Percentiles rank a stretch among this genome's conserved stretches.
Conservation (phyloP, 2,888 invertebrate genomes). For the Liopterus haemorrhoidalis region DNA sequence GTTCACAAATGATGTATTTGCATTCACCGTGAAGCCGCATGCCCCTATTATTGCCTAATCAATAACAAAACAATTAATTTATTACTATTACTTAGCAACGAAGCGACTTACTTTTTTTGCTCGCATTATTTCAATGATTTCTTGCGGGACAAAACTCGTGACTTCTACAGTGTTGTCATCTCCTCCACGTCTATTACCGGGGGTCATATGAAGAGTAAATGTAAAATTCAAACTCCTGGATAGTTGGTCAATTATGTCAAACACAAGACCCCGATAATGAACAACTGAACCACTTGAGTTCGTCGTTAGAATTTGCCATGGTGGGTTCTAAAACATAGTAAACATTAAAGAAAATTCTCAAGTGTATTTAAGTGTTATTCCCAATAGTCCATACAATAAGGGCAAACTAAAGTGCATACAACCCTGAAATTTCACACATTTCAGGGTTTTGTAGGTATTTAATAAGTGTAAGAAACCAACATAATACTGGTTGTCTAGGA, state of each 20-base stretch:
- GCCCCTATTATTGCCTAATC: slow-evolving; percentile 58
- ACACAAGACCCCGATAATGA: slow-evolving; percentile 64
- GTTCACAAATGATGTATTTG: slow-evolving; percentile 55
- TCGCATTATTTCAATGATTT: slow-evolving; percentile 49
- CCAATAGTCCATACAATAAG: no score
- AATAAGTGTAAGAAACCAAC: no score
- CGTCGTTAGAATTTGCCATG: slow-evolving; percentile 70
- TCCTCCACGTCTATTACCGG: slow-evolving; percentile 6
- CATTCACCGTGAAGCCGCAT: slow-evolving; percentile 54
- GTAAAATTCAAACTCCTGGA: slow-evolving; percentile 76
- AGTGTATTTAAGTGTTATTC: no score
- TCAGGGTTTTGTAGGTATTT: no score
- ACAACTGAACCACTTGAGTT: slow-evolving; percentile 55
- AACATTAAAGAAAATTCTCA: no score
- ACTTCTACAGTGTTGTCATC: slow-evolving; percentile 36
- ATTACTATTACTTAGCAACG: no score
- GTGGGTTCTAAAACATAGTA: slow-evolving; percentile 64
- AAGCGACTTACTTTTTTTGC: no score
- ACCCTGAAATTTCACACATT: no score
- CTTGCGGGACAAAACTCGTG: slow-evolving; percentile 40
- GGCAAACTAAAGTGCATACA: no score
- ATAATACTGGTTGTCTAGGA: no score
- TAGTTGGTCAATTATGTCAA: slow-evolving; percentile 73
- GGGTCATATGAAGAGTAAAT: slow-evolving; percentile 46
- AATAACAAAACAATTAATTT: no score